Percentiles rank a stretch among this genome's conserved stretches.
These are phyloP conservation scores for Neolamprologus longior DNA, from an alignment of 2,113 vertebrate genomes.

Conservation along the genomic window DNA sequence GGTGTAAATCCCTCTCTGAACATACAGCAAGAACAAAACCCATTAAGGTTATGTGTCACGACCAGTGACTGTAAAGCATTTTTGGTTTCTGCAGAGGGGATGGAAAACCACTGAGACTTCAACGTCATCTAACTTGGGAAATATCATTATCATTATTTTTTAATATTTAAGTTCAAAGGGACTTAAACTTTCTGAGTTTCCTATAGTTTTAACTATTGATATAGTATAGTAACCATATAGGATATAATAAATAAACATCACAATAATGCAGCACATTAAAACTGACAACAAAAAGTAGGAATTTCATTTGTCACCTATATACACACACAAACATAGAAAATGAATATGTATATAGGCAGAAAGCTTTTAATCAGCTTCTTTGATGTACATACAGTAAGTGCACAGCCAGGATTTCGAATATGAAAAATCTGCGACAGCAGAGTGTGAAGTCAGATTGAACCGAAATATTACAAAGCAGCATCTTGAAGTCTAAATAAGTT, in stretches of 20 bases:
- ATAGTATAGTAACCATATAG: background rate
- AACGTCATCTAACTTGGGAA: background rate
- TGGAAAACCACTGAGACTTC: background rate
- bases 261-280: background rate
- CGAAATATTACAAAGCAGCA: background rate
- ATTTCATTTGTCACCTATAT: background rate
- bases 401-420: background rate
- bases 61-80: background rate
- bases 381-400: background rate
- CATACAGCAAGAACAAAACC: slow-evolving; percentile 2
- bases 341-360: background rate
- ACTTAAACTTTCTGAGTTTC: background rate
- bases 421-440: background rate
- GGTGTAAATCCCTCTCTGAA: slow-evolving; percentile 1
- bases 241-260: background rate
- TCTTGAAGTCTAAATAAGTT: background rate
- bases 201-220: background rate
- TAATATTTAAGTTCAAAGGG: background rate
- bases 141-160: background rate
- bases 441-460: background rate
- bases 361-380: background rate
- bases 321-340: background rate
- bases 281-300: background rate
- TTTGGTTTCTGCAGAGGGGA: background rate
- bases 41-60: background rate